Evolutionary conservation across 2,888 invertebrate genomes (phyloP).

Genomic region (Phrixothrix hirtus): DNA sequence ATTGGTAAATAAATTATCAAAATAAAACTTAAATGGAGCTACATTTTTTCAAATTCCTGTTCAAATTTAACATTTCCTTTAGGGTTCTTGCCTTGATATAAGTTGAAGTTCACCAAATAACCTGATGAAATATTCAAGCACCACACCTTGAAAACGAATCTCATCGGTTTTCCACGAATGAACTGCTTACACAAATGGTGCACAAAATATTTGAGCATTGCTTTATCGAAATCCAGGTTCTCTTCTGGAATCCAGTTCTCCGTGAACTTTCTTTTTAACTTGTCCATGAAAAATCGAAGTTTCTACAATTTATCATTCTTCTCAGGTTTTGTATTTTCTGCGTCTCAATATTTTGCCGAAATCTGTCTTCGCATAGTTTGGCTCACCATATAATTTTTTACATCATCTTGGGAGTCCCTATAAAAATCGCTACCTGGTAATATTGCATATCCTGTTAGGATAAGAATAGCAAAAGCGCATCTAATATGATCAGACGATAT

Average conservation of each 20-base stretch:
- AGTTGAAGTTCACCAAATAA: constrained; percentile 34
- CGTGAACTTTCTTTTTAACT: constrained; percentile 4
- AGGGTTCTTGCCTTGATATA: constrained; percentile 31
- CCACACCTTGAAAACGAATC: constrained; percentile 29
- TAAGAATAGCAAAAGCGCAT: too few relatives aligned
- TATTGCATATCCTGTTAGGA: too few relatives aligned
- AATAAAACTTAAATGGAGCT: too few relatives aligned
- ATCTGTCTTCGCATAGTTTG: too few relatives aligned
- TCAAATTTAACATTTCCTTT: neutral
- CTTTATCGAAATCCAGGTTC: constrained; percentile 38
- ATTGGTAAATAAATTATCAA: too few relatives aligned
- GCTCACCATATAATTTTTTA: too few relatives aligned
- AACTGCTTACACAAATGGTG: constrained; percentile 46
- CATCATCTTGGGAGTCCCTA: too few relatives aligned
- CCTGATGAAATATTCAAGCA: constrained; percentile 26
- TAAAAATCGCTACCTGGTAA: too few relatives aligned
- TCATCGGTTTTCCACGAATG: constrained; percentile 31
- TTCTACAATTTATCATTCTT: constrained; percentile 26
- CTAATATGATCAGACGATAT: too few relatives aligned
- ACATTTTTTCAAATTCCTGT: constrained; percentile 1
- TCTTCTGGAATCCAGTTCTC: constrained; percentile 8
- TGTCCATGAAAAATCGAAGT: too few relatives aligned
- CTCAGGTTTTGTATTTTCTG: too few relatives aligned
- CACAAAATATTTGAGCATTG: constrained; percentile 44
- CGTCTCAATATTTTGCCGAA: too few relatives aligned